Conservation (phyloP, 2,113 vertebrate species). For the Microcebus jonahi region DNA sequence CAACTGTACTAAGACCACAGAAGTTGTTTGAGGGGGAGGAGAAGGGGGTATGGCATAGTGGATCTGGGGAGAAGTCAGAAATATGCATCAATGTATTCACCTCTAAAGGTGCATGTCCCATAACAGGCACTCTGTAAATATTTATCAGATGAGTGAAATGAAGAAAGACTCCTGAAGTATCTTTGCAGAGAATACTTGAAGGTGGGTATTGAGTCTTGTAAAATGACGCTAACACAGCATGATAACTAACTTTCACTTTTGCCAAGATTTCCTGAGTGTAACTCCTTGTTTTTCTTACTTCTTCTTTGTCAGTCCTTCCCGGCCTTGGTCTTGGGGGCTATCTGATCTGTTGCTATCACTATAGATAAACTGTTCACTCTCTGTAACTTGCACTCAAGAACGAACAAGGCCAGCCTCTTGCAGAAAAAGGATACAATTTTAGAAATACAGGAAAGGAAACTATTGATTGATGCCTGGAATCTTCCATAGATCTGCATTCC, state of each 20-base stretch:
- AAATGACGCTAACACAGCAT: not conserved
- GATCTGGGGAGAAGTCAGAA: not conserved
- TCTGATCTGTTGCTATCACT: not conserved
- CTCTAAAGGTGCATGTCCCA: not conserved
- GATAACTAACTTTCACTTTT: not conserved
- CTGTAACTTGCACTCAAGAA: not conserved
- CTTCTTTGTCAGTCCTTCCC: not conserved
- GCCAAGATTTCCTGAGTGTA: not conserved
- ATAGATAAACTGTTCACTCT: not conserved
- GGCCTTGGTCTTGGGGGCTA: not conserved
- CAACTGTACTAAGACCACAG: not conserved
- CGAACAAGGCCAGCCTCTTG: not conserved
- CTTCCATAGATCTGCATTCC: not conserved
- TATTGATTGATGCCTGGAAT: not conserved
- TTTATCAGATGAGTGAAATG: not conserved
- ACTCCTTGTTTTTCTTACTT: not conserved
- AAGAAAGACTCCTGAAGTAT: not conserved
- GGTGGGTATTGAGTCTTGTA: not conserved
- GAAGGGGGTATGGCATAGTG: too few relatives aligned
- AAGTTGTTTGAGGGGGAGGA: not conserved
- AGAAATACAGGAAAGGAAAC: not conserved
- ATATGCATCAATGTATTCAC: rapidly evolving
- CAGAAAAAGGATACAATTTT: not conserved
- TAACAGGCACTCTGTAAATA: not conserved
- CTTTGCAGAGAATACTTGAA: not conserved